A percentile compares a stretch with the other conserved stretches of the same genome.
phyloP scores from a whole-genome alignment of 1,140 invertebrate species.

The Gonatopus flavifemur region DNA sequence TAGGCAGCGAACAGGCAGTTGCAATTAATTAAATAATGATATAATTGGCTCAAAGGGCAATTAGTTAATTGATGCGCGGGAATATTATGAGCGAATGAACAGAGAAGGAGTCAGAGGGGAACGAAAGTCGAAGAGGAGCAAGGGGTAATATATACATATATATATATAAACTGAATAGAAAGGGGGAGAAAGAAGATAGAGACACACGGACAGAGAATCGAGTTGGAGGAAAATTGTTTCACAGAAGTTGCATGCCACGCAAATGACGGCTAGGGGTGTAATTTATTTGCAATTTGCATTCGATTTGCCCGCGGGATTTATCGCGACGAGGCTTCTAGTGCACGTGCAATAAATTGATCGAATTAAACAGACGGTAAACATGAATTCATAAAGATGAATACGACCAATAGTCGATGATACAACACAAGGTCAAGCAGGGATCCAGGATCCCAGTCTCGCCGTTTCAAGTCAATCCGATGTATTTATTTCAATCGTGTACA shows the following conservation, averaged over 20 bases:
- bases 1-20: slow-evolving; percentile 12
- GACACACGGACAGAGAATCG: background rate
- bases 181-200: background rate
- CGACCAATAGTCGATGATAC: background rate
- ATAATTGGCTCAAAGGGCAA: slow-evolving; percentile 34
- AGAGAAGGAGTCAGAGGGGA: background rate
- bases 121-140: background rate
- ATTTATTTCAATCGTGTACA: too few relatives aligned
- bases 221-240: slow-evolving; percentile 33
- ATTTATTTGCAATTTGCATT: slow-evolving; percentile 46
- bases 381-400: background rate
- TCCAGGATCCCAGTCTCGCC: too few relatives aligned
- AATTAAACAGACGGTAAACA: slow-evolving; percentile 24
- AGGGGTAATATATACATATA: too few relatives aligned
- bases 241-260: slow-evolving; percentile 39
- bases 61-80: slow-evolving; percentile 40
- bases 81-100: slow-evolving; percentile 4
- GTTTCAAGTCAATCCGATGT: too few relatives aligned
- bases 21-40: slow-evolving; percentile 45
- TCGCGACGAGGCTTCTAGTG: slow-evolving; percentile 12
- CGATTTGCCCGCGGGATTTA: slow-evolving; percentile 36
- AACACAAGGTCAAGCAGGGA: background rate
- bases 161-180: background rate
- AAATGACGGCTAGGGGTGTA: slow-evolving; percentile 32
- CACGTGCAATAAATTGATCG: slow-evolving; percentile 25